A percentile compares a stretch with the other conserved stretches of the same genome.
phyloP scores from a whole-genome alignment of 2,797 vertebrate species.

The Urocyon cinereoargenteus region DNA sequence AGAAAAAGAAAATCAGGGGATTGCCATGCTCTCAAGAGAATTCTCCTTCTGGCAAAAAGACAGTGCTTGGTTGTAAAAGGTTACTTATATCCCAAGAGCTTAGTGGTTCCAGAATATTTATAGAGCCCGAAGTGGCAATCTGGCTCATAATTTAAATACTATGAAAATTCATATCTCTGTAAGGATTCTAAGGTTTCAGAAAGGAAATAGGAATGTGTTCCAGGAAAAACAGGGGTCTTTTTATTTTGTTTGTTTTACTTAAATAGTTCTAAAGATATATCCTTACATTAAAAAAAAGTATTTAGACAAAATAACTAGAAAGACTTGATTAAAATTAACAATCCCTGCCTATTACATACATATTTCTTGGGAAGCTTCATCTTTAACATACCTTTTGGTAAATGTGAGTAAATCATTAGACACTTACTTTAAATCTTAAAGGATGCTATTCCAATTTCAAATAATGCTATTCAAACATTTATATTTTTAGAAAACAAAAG shows the following conservation, averaged over 20 bases:
- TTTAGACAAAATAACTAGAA: not conserved
- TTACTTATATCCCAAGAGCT: not conserved
- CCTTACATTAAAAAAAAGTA: not conserved
- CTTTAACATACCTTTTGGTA: not conserved
- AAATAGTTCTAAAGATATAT: not conserved
- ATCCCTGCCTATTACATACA: not conserved
- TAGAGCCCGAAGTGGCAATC: not conserved
- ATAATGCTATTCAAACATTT: not conserved
- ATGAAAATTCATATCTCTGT: not conserved
- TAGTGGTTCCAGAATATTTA: not conserved
- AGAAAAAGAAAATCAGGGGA: conserved; percentile 15
- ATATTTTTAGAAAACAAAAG: not conserved
- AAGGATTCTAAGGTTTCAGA: not conserved
- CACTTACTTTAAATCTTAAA: not conserved
- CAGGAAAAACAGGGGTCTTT: not conserved
- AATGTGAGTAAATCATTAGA: not conserved
- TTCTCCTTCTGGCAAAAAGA: not conserved
- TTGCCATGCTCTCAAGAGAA: not conserved
- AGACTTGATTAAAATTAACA: not conserved
- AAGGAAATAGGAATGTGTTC: not conserved
- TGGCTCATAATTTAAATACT: not conserved
- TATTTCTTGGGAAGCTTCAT: not conserved
- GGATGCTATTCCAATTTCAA: not conserved
- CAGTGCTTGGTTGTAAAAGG: not conserved
- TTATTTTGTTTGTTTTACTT: not conserved